Evolutionary conservation across 2,113 vertebrate species (phyloP), one percentile per base, ranked within the genome.

Genomic region (Diglossa brunneiventris): DNA sequence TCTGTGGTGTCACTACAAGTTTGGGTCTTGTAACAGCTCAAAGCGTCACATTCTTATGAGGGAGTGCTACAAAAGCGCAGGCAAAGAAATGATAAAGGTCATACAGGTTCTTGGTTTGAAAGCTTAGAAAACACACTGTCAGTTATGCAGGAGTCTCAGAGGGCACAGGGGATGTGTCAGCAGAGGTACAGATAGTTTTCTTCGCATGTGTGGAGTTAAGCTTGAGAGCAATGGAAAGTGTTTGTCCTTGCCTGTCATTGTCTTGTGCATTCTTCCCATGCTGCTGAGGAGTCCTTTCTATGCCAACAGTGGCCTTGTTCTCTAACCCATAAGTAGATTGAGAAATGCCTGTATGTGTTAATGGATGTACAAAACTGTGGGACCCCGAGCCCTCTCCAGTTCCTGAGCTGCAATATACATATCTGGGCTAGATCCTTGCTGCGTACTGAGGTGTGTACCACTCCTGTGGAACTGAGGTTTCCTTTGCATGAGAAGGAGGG

Each of bases 401-500:
- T 76, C 15, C 49, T 68, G 41, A 72, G n/a, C 44, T 64, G 15
- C 37, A n/a, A 0, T 55, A 16, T 37, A 7, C 14, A 5, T 23
- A 31, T 56, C 50, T 2, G 1, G 39, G 22, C 35, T 82, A 37
- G 55, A 46, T 77, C 49, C 42, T 90, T 64, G 21, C 72, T 83
- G 47, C 0, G 0, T 77, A 16, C 39, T 58, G 74, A 73, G 62
- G 15, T 70, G 15, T 27, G 24, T 39, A 8, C 42, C 10, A 3
- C 74, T 86, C 33, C 55, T 74, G 6, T 81, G 46, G 39, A 90
- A 41, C 46, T 63, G 50, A 63, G 16, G 37, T 80, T 93, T 69
- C 42, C 50, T 92, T 31, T 94, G 83, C 26, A 23, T 0, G 0
- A 7, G 35, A 80, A 66, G 13, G 47, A 76, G 30, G 23, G 13